Evolutionary conservation across 2,888 invertebrate species (phyloP).

Genomic region (Seladonia tumulorum): DNA sequence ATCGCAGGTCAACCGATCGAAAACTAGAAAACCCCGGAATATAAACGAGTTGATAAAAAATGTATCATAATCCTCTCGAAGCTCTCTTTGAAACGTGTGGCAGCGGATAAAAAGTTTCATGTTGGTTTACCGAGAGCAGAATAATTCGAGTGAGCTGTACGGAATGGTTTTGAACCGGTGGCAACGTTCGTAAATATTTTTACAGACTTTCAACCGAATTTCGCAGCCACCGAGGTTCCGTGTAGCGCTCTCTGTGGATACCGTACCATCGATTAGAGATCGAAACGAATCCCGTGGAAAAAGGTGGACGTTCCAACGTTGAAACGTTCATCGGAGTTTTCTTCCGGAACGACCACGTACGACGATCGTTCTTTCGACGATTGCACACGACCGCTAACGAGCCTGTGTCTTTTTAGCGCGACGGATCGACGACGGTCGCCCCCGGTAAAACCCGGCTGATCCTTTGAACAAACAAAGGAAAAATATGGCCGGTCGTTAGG

Average conservation of each 20-base stretch:
- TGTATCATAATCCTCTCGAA: not conserved
- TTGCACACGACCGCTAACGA: constrained; percentile 66
- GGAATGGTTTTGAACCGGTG: not conserved
- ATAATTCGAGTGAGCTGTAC: no score
- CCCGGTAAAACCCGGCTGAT: not conserved
- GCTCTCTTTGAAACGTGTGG: not conserved
- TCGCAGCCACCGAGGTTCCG: not conserved
- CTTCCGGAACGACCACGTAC: constrained; percentile 56
- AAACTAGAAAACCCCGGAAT: no score
- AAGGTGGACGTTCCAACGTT: constrained; percentile 42
- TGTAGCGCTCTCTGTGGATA: not conserved
- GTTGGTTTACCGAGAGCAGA: not conserved
- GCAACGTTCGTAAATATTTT: not conserved
- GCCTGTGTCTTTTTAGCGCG: constrained; percentile 66
- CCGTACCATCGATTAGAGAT: not conserved
- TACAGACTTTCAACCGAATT: not conserved
- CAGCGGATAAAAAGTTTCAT: not conserved
- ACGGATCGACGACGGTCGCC: constrained; percentile 33
- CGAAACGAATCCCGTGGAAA: not conserved
- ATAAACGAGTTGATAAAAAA: not conserved
- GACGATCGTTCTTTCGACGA: constrained; percentile 62
- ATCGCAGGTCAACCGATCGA: not conserved
- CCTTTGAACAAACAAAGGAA: not conserved
- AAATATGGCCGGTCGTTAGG: not conserved
- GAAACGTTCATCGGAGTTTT: constrained; percentile 56